A percentile compares a stretch with the other conserved stretches of the same genome.
These are phyloP conservation scores for Fragum fragum DNA, from an alignment of 2,888 invertebrate species.

Conservation along the genomic window DNA sequence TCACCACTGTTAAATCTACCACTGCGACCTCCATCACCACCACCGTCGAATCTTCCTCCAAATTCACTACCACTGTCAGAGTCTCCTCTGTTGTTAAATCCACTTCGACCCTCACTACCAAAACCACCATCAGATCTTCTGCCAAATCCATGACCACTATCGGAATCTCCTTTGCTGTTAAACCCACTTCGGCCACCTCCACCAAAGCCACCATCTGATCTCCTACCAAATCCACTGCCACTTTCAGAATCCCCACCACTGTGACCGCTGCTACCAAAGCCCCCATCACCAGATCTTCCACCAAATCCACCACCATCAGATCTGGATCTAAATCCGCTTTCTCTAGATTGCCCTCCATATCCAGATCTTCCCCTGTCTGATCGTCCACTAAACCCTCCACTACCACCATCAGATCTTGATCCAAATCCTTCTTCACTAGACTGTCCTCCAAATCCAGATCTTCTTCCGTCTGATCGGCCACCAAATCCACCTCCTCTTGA, in stretches of 20 bases:
- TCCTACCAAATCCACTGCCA: conserved; percentile 44
- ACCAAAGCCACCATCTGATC: background rate
- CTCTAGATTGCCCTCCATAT: conserved; percentile 22
- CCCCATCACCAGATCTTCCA: conserved; percentile 36
- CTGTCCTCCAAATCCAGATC: conserved; percentile 42
- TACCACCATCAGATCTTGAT: background rate
- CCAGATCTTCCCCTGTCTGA: conserved; percentile 34
- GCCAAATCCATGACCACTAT: conserved; percentile 17
- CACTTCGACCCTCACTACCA: conserved; percentile 32
- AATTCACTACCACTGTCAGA: conserved; percentile 14
- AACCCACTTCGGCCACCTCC: conserved; percentile 36
- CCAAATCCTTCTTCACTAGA: conserved; percentile 26
- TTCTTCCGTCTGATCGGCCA: conserved; percentile 13
- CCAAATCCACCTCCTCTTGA: conserved; percentile 33
- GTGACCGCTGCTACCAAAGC: conserved; percentile 40
- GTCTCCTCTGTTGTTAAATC: conserved; percentile 28
- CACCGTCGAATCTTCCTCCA: conserved; percentile 30
- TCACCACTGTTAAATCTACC: conserved; percentile 36
- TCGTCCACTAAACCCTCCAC: conserved; percentile 34
- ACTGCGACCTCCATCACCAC: conserved; percentile 30
- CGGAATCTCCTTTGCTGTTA: background rate
- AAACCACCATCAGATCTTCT: conserved; percentile 9
- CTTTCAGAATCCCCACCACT: conserved; percentile 40
- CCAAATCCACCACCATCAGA: conserved; percentile 32
- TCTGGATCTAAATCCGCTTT: background rate